These are phyloP conservation scores for Exephanes ischioxanthus DNA, from an alignment of 2,888 invertebrate species.

Conservation along the genomic window DNA sequence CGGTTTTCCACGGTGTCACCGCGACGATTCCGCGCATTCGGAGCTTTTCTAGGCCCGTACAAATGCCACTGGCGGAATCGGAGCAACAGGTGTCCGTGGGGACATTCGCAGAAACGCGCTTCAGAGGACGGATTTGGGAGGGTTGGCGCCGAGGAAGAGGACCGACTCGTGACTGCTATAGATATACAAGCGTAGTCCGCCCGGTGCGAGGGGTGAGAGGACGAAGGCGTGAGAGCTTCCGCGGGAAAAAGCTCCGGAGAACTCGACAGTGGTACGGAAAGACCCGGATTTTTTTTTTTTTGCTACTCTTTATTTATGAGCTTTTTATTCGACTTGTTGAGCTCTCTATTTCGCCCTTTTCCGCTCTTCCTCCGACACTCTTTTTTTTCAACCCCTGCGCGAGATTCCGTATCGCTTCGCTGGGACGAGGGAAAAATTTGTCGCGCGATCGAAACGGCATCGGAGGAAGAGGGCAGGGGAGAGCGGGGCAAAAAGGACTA, in stretches of 20 bases:
- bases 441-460: constrained; percentile 68
- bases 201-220: constrained; percentile 71
- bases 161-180: constrained; percentile 46
- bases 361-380: constrained; percentile 63
- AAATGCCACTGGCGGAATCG: constrained; percentile 56
- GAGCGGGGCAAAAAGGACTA: neutral
- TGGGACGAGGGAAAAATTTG: constrained; percentile 63
- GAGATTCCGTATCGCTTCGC: constrained; percentile 19
- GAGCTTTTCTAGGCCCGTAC: constrained; percentile 23
- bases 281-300: constrained; percentile 69
- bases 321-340: constrained; percentile 85
- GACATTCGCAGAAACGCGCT: constrained; percentile 84
- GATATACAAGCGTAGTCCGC: constrained; percentile 39
- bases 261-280: constrained; percentile 69
- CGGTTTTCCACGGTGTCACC: constrained; percentile 39
- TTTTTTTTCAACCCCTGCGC: constrained; percentile 37
- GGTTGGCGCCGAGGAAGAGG: constrained; percentile 72
- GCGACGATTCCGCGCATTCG: constrained; percentile 35
- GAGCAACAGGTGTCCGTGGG: constrained; percentile 85
- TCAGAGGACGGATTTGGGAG: constrained; percentile 73
- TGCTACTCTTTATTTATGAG: constrained; percentile 84
- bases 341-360: constrained; percentile 74
- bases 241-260: constrained; percentile 74
- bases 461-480: constrained; percentile 54
- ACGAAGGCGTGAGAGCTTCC: constrained; percentile 64